Evolutionary conservation across 2,113 vertebrate species (phyloP), one percentile per base, ranked within the genome.

Genomic region (Saguinus imperator): DNA sequence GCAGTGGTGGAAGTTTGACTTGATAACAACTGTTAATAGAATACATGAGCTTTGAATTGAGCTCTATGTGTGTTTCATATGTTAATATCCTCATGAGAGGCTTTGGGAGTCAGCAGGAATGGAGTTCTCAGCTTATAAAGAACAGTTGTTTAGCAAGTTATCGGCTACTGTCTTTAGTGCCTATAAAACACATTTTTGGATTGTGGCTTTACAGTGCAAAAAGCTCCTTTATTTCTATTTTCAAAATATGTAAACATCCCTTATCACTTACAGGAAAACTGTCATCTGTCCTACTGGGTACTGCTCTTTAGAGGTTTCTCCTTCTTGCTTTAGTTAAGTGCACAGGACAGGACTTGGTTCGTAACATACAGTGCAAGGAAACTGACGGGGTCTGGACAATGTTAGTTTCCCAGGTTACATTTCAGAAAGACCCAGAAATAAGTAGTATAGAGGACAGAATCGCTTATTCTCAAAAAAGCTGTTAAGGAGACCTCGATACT

Each of bases 311-410:
- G 88, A 87, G 32, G 29, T 82, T 55, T 72, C 27, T 72, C 68
- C 43, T 50, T 91, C 61, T 37, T 50, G 45, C 70, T 95, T 64
- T 83, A 64, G 23, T 6, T 45, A 52, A 55, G 48, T 64, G 20
- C 57, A 72, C 50, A 27, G 37, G 25, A 25, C 0, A 27, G 13
- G 35, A 40, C 8, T 76, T 81, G 70, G 18, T 61, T 85, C 13
- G 0, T 21, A 70, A 29, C 32, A 11, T 6, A 1, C 2, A 11
- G 37, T 61, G 4, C 4, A 37, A 45, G 66, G 52, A 50, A 25
- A 12, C 8, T 11, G 9, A 21, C 0, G 0, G 37, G 25, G 6
- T 94, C 68, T 25, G 6, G 35, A 48, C 1, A 13, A 0, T 0
- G 0, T 2, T 21, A 1, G 23, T 70, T 72, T 37, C 32, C 43